These are phyloP conservation scores for Platysteira castanea DNA, from an alignment of 2,113 vertebrate species.

Conservation along the genomic window DNA sequence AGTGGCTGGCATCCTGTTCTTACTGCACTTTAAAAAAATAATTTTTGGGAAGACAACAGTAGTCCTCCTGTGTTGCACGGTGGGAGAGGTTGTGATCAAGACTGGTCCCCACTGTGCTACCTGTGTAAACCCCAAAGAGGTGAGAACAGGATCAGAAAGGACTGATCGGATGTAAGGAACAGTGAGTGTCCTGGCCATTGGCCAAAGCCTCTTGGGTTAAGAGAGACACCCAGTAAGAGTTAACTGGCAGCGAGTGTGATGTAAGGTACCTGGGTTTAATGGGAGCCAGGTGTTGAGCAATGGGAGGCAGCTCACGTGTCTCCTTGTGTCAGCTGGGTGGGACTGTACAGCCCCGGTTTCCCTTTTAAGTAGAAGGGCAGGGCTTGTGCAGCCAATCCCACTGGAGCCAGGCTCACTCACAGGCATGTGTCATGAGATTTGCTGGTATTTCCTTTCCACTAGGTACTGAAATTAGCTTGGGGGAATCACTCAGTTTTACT, in stretches of 20 bases:
- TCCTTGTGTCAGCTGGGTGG: neutral
- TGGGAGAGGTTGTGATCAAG: neutral
- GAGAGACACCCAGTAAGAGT: neutral
- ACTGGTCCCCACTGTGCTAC: neutral
- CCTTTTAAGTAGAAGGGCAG: slow-evolving; percentile 69
- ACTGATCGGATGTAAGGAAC: neutral
- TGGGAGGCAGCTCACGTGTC: neutral
- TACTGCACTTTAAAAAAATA: neutral
- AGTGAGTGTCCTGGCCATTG: neutral
- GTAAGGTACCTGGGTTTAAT: neutral
- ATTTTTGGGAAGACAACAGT: neutral
- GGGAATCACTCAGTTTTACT: neutral
- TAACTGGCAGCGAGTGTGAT: slow-evolving; percentile 14
- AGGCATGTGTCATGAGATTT: slow-evolving; percentile 30
- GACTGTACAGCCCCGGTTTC: neutral
- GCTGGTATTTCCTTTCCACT: slow-evolving; percentile 70
- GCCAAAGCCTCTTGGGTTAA: neutral
- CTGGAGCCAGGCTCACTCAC: neutral
- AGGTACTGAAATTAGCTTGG: neutral
- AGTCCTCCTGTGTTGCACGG: neutral
- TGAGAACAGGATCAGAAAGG: neutral
- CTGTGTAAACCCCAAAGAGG: neutral
- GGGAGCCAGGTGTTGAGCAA: slow-evolving; percentile 21
- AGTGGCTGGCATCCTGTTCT: neutral
- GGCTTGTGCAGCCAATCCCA: slow-evolving; percentile 61